These are phyloP conservation scores for Cerceris rybyensis DNA, from an alignment of 2,888 invertebrate genomes.

Conservation along the genomic window DNA sequence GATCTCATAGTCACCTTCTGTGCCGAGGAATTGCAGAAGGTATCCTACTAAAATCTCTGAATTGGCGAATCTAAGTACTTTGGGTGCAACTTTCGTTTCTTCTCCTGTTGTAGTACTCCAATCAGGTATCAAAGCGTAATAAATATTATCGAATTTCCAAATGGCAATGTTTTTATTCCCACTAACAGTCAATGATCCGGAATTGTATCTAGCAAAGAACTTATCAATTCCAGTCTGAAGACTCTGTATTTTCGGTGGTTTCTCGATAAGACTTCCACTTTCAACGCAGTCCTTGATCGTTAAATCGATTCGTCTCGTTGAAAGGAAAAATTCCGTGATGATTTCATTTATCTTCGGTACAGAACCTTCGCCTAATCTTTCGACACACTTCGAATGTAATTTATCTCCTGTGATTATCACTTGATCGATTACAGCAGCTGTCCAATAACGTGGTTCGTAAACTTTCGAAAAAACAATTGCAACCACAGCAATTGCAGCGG, in stretches of 20 bases:
- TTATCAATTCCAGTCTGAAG: slow-evolving; percentile 65
- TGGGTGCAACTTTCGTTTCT: slow-evolving; percentile 33
- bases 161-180: slow-evolving; percentile 64
- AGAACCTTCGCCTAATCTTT: slow-evolving; percentile 59
- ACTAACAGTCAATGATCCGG: slow-evolving; percentile 68
- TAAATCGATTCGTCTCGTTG: slow-evolving; percentile 73
- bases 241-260: slow-evolving; percentile 64
- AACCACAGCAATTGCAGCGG: slow-evolving; percentile 72
- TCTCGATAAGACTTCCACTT: slow-evolving; percentile 68
- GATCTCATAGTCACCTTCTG: slow-evolving; percentile 73
- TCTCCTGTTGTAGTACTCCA: slow-evolving; percentile 11
- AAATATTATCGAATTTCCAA: slow-evolving; percentile 69
- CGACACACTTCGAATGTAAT: slow-evolving; percentile 71
- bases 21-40: slow-evolving; percentile 51
- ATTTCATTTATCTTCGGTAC: slow-evolving; percentile 70
- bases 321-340: slow-evolving; percentile 75
- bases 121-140: slow-evolving; percentile 71
- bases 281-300: slow-evolving; percentile 75
- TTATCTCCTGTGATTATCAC: slow-evolving; percentile 73
- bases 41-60: slow-evolving; percentile 52
- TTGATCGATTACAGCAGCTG: slow-evolving; percentile 69
- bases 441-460: slow-evolving; percentile 74
- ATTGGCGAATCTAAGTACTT: slow-evolving; percentile 65
- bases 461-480: slow-evolving; percentile 75
- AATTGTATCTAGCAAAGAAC: slow-evolving; percentile 68